These are phyloP conservation scores for Rhynchopsitta pachyrhyncha DNA, from an alignment of 2,113 vertebrate genomes.

Conservation along the genomic window DNA sequence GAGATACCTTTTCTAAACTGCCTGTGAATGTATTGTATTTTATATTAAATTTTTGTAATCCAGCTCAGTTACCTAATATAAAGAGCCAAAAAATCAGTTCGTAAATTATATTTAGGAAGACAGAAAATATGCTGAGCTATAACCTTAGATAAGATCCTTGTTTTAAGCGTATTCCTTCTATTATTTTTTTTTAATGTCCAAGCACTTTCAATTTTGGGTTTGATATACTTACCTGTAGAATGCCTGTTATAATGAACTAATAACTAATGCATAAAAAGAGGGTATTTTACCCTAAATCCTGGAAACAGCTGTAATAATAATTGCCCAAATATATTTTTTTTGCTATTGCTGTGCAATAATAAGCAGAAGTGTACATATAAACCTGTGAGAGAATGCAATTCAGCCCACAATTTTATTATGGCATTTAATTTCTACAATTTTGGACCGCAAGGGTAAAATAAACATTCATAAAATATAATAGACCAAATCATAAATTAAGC, in stretches of 20 bases:
- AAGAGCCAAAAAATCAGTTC: slow-evolving; percentile 17
- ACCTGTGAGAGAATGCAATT: slow-evolving; percentile 13
- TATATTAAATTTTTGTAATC: slow-evolving; percentile 42
- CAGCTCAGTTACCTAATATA: slow-evolving; percentile 14
- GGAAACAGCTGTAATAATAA: slow-evolving; percentile 45
- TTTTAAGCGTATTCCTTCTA: slow-evolving; percentile 25
- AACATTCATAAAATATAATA: slow-evolving; percentile 7
- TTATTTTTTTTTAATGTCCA: neutral
- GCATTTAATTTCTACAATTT: slow-evolving; percentile 35
- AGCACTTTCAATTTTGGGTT: neutral
- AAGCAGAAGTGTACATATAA: neutral
- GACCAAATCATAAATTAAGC: neutral
- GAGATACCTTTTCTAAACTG: neutral
- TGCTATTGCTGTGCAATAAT: slow-evolving; percentile 11
- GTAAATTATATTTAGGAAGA: slow-evolving; percentile 43
- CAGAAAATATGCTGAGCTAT: slow-evolving; percentile 25
- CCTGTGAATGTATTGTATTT: neutral
- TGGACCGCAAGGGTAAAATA: neutral
- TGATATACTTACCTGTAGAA: slow-evolving; percentile 38
- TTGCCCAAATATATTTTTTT: slow-evolving; percentile 25
- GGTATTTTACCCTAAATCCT: slow-evolving; percentile 28
- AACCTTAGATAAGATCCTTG: slow-evolving; percentile 14
- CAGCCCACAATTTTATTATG: neutral
- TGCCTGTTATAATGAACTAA: neutral
- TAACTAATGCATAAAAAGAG: slow-evolving; percentile 1